These are phyloP conservation scores for Megalops atlanticus DNA, from an alignment of 2,113 vertebrate genomes.

Conservation along the genomic window DNA sequence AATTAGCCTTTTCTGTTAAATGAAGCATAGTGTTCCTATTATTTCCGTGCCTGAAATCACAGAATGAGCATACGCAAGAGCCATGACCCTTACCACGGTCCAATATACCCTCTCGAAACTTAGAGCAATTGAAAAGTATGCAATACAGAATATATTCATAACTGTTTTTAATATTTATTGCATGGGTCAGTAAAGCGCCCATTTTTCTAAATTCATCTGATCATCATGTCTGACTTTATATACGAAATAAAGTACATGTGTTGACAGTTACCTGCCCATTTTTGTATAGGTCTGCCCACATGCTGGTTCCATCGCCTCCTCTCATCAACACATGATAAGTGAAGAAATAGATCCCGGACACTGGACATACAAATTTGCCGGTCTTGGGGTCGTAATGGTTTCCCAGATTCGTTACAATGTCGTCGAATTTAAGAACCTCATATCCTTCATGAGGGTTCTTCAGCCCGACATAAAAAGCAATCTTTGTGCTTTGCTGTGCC, in stretches of 20 bases:
- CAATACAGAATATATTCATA: no score
- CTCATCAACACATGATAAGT: slow-evolving; percentile 87
- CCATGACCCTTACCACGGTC: no score
- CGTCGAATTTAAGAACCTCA: slow-evolving; percentile 72
- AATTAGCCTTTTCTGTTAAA: no score
- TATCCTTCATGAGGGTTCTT: slow-evolving; percentile 83
- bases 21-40: no score
- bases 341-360: slow-evolving; percentile 86
- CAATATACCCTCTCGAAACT: no score
- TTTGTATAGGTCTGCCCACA: slow-evolving; percentile 88
- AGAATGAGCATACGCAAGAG: no score
- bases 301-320: slow-evolving; percentile 84
- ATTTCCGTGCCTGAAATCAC: no score
- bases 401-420: slow-evolving; percentile 72
- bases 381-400: slow-evolving; percentile 73
- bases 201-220: no score
- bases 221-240: no score
- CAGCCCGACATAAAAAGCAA: slow-evolving; percentile 88
- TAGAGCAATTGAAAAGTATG: no score
- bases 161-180: no score
- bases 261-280: slow-evolving; percentile 78
- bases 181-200: no score
- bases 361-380: slow-evolving; percentile 88
- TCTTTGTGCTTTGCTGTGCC: slow-evolving; percentile 76
- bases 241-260: neutral